Conservation (phyloP, 2,797 vertebrate species). For the Euphonia xanthogaster region DNA sequence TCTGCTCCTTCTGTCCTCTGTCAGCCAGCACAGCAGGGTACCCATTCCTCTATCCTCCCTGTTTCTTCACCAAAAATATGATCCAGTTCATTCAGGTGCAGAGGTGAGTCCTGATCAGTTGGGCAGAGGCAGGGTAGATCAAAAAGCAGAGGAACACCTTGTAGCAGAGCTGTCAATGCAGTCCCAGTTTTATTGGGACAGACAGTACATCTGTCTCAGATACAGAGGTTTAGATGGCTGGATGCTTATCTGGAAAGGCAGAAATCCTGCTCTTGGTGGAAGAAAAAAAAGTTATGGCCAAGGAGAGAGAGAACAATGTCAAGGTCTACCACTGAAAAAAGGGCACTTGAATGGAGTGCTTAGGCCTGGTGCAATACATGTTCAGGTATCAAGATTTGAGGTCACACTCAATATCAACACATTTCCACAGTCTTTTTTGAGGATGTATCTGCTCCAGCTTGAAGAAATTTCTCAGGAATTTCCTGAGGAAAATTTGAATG, state of each 20-base stretch:
- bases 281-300: not conserved
- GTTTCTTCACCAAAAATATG: not conserved
- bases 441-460: not conserved
- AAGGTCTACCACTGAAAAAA: not conserved
- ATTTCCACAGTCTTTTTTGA: not conserved
- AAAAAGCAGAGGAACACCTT: not conserved
- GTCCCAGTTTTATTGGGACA: not conserved
- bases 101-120: not conserved
- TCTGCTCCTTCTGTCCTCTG: not conserved
- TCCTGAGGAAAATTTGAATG: no score
- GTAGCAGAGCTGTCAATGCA: not conserved
- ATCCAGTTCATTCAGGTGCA: not conserved
- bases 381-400: not conserved
- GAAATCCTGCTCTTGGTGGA: not conserved
- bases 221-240: not conserved
- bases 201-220: not conserved
- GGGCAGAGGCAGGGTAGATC: not conserved
- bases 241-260: not conserved
- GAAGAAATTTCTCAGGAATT: not conserved
- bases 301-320: not conserved
- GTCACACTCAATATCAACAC: not conserved
- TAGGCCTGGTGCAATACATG: not conserved
- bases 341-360: rapidly evolving
- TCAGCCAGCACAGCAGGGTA: not conserved
- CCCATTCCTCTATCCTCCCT: not conserved